Conservation (phyloP, 2,888 invertebrate genomes). For the Alcis repandata region DNA sequence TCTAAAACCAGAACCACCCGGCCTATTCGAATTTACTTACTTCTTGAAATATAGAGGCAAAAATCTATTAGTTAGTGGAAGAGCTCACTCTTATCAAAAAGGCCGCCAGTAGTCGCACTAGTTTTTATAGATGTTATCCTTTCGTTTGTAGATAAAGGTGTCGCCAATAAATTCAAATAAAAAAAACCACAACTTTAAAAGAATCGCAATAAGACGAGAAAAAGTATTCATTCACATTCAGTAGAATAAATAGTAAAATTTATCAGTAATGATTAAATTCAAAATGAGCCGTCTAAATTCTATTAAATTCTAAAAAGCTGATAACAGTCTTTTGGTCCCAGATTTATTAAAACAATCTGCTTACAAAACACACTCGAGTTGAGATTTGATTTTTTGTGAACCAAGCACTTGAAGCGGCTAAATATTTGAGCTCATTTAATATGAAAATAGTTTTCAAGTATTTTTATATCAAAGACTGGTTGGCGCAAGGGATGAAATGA, state of each 20-base stretch:
- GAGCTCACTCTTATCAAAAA: no score
- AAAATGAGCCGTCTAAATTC: slow-evolving; percentile 5
- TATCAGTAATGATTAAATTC: neutral
- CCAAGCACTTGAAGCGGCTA: neutral
- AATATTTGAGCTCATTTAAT: slow-evolving; percentile 6
- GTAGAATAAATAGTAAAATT: neutral
- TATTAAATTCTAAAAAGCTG: slow-evolving; percentile 10
- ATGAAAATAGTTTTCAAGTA: slow-evolving; percentile 11
- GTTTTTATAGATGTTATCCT: no score
- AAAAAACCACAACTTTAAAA: no score
- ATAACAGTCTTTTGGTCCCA: slow-evolving; percentile 5
- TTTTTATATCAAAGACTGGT: neutral
- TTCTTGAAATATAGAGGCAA: no score
- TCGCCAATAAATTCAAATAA: no score
- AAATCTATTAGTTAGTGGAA: no score
- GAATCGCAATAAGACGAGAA: no score
- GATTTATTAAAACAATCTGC: slow-evolving; percentile 15
- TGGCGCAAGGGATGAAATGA: neutral
- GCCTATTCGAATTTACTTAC: no score
- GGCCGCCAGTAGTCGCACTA: no score
- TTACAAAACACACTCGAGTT: slow-evolving; percentile 4
- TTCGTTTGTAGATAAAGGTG: no score
- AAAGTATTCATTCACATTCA: no score
- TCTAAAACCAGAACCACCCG: no score
- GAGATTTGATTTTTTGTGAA: slow-evolving; percentile 7